These are phyloP conservation scores for Chrysina gloriosa DNA, from an alignment of 2,888 invertebrate genomes.

Conservation along the genomic window DNA sequence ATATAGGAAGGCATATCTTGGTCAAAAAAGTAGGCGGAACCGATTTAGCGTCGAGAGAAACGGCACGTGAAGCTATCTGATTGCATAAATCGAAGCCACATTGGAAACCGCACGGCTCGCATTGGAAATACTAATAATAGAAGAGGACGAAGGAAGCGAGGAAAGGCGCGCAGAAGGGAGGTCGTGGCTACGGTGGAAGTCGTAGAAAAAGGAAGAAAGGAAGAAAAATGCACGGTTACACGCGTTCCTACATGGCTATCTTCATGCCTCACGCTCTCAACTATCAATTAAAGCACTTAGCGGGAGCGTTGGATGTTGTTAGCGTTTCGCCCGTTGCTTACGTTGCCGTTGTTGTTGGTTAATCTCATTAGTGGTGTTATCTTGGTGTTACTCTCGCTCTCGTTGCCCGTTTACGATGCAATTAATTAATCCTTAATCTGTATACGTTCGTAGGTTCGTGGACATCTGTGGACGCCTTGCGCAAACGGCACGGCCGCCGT, in stretches of 20 bases:
- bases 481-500: too few species aligned
- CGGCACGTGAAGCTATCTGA: conserved; percentile 22
- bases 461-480: conserved; percentile 11
- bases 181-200: neutral
- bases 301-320: conserved; percentile 23
- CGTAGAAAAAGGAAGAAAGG: conserved; percentile 2
- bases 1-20: conserved; percentile 4
- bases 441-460: conserved; percentile 51
- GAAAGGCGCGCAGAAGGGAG: neutral
- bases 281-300: conserved; percentile 63
- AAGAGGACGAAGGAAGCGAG: conserved; percentile 11
- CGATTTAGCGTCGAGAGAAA: conserved; percentile 4
- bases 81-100: conserved; percentile 31
- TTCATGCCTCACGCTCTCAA: conserved; percentile 57
- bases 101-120: neutral
- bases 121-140: conserved; percentile 17
- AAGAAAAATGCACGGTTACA: conserved; percentile 44
- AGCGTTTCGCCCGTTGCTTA: conserved; percentile 1
- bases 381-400: conserved; percentile 62
- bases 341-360: conserved; percentile 56
- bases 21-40: conserved; percentile 28
- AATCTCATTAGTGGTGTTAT: conserved; percentile 65
- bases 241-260: conserved; percentile 61
- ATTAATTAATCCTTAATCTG: conserved; percentile 65
- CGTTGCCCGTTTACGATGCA: conserved; percentile 61